Percentiles rank a stretch among this genome's conserved stretches.
phyloP scores from a whole-genome alignment of 2,888 invertebrate species.

The Agrochola lychnidis region DNA sequence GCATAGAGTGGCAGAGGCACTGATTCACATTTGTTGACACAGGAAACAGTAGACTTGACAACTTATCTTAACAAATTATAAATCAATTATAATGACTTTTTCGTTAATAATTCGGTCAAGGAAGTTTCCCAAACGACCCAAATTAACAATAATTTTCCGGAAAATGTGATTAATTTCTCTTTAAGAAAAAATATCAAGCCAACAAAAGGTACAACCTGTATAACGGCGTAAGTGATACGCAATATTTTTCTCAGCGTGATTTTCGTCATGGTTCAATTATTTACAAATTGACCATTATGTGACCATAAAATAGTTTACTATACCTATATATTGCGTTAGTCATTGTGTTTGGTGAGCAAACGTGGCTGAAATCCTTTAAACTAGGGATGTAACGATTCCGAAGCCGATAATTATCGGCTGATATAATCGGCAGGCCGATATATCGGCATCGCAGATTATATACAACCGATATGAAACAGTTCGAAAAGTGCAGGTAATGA shows the following conservation, averaged over 20 bases:
- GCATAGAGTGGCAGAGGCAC: background rate
- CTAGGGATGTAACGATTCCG: no score
- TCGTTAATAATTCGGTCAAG: background rate
- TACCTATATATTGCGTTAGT: background rate
- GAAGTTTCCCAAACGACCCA: background rate
- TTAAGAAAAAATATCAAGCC: background rate
- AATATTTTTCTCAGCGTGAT: slow-evolving; percentile 53
- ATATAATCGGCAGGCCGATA: no score
- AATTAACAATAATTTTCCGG: background rate
- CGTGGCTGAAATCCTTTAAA: no score
- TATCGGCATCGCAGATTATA: no score
- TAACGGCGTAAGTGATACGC: slow-evolving; percentile 17
- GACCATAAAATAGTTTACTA: slow-evolving; percentile 18
- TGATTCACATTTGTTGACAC: background rate
- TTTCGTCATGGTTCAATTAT: slow-evolving; percentile 47
- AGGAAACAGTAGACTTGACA: background rate
- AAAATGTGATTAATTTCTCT: background rate
- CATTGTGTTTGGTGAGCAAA: background rate
- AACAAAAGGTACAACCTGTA: slow-evolving; percentile 6
- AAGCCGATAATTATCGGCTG: no score
- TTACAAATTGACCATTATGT: slow-evolving; percentile 47
- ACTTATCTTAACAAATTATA: background rate
- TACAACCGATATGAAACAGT: no score
- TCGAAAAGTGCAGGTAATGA: no score
- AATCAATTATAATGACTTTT: background rate